Conservation (phyloP, 2,797 vertebrate genomes). For the Pempheris klunzingeri region DNA sequence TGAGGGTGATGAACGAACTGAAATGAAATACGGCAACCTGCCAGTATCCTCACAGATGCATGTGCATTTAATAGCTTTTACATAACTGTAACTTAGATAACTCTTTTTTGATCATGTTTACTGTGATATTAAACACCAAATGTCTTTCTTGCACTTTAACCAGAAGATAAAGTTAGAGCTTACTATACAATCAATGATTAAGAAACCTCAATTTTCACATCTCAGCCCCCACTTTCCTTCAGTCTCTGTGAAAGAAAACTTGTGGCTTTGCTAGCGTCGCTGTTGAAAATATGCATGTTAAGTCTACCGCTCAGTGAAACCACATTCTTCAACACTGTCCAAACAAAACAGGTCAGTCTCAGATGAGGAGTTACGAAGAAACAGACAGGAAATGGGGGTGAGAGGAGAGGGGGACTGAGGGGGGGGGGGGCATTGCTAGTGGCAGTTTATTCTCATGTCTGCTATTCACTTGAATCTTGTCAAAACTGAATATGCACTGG, state of each 20-base stretch:
- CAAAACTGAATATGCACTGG: constrained; percentile 5
- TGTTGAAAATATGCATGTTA: constrained; percentile 60
- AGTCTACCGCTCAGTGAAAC: constrained; percentile 68
- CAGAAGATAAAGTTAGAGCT: background rate
- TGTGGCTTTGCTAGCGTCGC: constrained; percentile 51
- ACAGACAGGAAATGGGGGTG: constrained; percentile 82
- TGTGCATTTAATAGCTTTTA: background rate
- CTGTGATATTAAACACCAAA: background rate
- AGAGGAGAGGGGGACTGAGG: constrained; percentile 24
- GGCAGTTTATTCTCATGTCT: constrained; percentile 57
- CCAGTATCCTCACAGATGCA: background rate
- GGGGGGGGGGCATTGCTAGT: constrained; percentile 11
- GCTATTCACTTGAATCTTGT: constrained; percentile 39
- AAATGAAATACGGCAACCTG: background rate
- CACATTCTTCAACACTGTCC: constrained; percentile 79
- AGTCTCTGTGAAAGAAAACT: constrained; percentile 36
- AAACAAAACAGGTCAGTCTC: constrained; percentile 81
- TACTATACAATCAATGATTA: background rate
- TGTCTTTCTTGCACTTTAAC: background rate
- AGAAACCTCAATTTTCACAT: background rate
- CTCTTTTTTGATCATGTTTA: background rate
- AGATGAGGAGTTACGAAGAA: constrained; percentile 74
- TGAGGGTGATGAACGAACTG: background rate
- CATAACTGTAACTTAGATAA: background rate
- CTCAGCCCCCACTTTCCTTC: constrained; percentile 6